Conservation (phyloP, 2,888 invertebrate genomes). For the Tipula vernalis region DNA sequence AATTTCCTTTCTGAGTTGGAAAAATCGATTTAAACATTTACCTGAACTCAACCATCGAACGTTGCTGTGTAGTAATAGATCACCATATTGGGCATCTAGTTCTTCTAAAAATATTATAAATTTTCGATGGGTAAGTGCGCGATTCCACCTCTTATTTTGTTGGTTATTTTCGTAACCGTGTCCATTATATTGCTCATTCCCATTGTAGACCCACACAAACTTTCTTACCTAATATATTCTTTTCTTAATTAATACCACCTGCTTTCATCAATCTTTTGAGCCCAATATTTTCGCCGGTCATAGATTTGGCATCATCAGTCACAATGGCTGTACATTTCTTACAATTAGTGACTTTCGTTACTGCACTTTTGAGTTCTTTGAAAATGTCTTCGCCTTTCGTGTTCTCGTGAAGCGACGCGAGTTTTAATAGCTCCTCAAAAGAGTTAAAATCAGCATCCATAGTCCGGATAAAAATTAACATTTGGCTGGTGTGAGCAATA, state of each 20-base stretch:
- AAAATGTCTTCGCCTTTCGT: not conserved
- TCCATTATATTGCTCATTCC: slow-evolving; percentile 14
- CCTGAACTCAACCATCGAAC: slow-evolving; percentile 18
- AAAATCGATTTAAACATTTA: slow-evolving; percentile 16
- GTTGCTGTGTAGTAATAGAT: slow-evolving; percentile 16
- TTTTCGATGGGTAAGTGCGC: slow-evolving; percentile 12
- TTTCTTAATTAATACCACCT: slow-evolving; percentile 7
- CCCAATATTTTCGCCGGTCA: slow-evolving; percentile 17
- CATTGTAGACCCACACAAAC: slow-evolving; percentile 10
- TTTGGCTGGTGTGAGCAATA: not conserved
- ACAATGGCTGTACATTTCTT: slow-evolving; percentile 14
- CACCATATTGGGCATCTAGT: slow-evolving; percentile 15
- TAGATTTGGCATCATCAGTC: slow-evolving; percentile 16
- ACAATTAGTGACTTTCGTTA: not conserved
- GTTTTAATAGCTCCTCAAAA: not conserved
- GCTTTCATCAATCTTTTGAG: not conserved
- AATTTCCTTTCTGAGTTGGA: slow-evolving; percentile 15
- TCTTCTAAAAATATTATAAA: slow-evolving; percentile 16
- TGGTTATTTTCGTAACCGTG: slow-evolving; percentile 11
- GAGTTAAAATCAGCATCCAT: not conserved
- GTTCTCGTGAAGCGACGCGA: not conserved
- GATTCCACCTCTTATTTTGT: not conserved
- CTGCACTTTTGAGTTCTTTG: slow-evolving; percentile 5
- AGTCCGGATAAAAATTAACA: not conserved
- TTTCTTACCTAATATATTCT: too few species aligned